Evolutionary conservation across 2,888 invertebrate species (phyloP).

Genomic region (Vannuccia rotundouncinata): DNA sequence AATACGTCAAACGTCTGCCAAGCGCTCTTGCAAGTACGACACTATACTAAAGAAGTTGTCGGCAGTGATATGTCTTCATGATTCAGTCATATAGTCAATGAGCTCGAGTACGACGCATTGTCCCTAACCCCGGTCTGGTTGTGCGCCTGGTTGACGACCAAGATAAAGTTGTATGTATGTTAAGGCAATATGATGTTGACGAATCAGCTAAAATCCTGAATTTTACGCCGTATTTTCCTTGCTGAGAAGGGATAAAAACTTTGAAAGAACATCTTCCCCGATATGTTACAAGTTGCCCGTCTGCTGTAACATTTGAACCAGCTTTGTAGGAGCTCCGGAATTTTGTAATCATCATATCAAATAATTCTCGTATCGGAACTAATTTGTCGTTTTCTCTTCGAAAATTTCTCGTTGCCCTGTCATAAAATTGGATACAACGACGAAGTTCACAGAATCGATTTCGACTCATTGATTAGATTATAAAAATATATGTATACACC

Average conservation of each 20-base stretch:
- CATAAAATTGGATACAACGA: conserved; percentile 7
- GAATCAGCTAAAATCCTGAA: conserved; percentile 11
- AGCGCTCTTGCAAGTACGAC: no score
- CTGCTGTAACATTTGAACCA: neutral
- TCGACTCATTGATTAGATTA: no score
- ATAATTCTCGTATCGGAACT: neutral
- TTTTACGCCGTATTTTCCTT: conserved; percentile 14
- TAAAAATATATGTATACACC: no score
- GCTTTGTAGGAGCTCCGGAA: conserved; percentile 10
- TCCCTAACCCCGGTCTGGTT: conserved; percentile 24
- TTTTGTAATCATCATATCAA: neutral
- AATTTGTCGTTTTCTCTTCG: conserved; percentile 24
- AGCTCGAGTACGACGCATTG: conserved; percentile 1
- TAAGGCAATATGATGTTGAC: conserved; percentile 16
- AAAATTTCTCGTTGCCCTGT: conserved; percentile 15
- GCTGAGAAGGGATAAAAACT: conserved; percentile 1
- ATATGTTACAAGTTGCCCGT: neutral
- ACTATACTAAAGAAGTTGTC: no score
- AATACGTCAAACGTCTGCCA: no score
- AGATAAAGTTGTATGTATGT: conserved; percentile 29
- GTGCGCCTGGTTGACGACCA: conserved; percentile 2
- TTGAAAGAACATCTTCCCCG: conserved; percentile 29
- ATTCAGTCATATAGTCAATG: conserved; percentile 12
- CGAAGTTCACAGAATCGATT: no score
- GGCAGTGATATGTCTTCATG: no score